phyloP scores from a whole-genome alignment of 2,888 invertebrate species.

The Smittia sp. region DNA sequence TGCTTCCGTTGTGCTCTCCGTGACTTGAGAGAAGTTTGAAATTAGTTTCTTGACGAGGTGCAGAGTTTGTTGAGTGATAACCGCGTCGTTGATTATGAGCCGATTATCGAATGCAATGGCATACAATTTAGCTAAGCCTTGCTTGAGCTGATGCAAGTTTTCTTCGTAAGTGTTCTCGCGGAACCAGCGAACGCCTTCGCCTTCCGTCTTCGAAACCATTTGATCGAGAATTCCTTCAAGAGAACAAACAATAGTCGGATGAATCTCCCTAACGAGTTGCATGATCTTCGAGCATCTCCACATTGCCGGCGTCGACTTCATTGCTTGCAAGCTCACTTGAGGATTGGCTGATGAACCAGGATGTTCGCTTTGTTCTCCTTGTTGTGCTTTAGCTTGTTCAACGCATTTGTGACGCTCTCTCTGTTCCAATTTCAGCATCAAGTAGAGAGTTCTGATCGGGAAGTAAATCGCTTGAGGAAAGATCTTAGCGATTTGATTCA shows the following conservation, averaged over 20 bases:
- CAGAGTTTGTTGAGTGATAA: slow-evolving; percentile 89
- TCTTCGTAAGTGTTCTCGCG: slow-evolving; percentile 97
- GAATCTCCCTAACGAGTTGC: slow-evolving; percentile 93
- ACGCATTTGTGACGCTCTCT: slow-evolving; percentile 77
- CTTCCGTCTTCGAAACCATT: slow-evolving; percentile 76
- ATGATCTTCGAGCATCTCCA: slow-evolving; percentile 95
- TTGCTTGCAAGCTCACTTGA: slow-evolving; percentile 58
- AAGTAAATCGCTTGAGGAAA: slow-evolving; percentile 98
- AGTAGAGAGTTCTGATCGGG: slow-evolving; percentile 88
- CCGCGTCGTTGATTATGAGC: slow-evolving; percentile 83
- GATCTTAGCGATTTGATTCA: slow-evolving; percentile 89
- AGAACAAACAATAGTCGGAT: slow-evolving; percentile 92
- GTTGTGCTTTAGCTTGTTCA: slow-evolving; percentile 56
- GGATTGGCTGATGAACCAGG: slow-evolving; percentile 19
- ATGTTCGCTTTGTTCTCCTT: slow-evolving; percentile 43
- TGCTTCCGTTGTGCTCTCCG: slow-evolving; percentile 84
- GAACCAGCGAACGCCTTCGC: slow-evolving; percentile 70
- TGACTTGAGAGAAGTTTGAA: slow-evolving; percentile 83
- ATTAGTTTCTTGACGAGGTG: slow-evolving; percentile 95
- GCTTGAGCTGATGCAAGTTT: slow-evolving; percentile 85
- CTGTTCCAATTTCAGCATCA: slow-evolving; percentile 87
- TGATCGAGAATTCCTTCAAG: slow-evolving; percentile 93
- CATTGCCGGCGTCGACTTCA: slow-evolving; percentile 92
- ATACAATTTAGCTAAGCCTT: slow-evolving; percentile 92
- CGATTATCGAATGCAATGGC: slow-evolving; percentile 94